These are phyloP conservation scores for Siniperca scherzeri DNA, from an alignment of 2,797 vertebrate genomes.

Conservation along the genomic window DNA sequence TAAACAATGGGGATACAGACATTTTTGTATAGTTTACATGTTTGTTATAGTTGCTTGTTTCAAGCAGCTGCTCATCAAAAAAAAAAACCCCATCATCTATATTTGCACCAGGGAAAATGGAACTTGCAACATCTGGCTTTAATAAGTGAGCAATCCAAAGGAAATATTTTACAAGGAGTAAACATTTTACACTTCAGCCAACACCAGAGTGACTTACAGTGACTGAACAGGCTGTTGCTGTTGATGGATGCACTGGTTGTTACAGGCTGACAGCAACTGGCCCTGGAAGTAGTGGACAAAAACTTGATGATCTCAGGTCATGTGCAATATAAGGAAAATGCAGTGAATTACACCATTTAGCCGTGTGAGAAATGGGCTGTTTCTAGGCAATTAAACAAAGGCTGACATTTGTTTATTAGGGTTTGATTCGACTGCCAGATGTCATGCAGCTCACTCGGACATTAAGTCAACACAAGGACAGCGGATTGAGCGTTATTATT, in stretches of 20 bases:
- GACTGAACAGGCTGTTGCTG: constrained; percentile 7
- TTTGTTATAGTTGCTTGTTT: constrained; percentile 20
- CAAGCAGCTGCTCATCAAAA: constrained; percentile 32
- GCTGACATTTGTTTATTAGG: constrained; percentile 19
- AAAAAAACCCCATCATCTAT: background rate
- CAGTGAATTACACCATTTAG: constrained; percentile 3
- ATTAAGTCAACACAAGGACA: constrained; percentile 1
- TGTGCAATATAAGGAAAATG: constrained; percentile 13
- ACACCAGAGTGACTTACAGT: constrained; percentile 20
- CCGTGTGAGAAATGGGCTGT: constrained; percentile 12
- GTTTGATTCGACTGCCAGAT: constrained; percentile 1
- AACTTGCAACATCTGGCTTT: constrained; percentile 56
- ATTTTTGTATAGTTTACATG: background rate
- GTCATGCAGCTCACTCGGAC: constrained; percentile 9
- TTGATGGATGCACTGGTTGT: constrained; percentile 14
- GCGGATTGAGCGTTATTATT: background rate
- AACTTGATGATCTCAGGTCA: constrained; percentile 38
- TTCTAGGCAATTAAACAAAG: constrained; percentile 27
- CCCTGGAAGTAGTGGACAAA: constrained; percentile 25
- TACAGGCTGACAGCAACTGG: constrained; percentile 20
- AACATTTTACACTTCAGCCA: constrained; percentile 56
- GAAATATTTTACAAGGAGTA: constrained; percentile 54
- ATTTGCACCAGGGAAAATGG: constrained; percentile 23
- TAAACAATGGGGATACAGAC: constrained; percentile 8
- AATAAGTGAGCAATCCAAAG: constrained; percentile 48